Evolutionary conservation across 1,140 invertebrate genomes (phyloP).

Genomic region (Zaprionus kolodkinae): DNA sequence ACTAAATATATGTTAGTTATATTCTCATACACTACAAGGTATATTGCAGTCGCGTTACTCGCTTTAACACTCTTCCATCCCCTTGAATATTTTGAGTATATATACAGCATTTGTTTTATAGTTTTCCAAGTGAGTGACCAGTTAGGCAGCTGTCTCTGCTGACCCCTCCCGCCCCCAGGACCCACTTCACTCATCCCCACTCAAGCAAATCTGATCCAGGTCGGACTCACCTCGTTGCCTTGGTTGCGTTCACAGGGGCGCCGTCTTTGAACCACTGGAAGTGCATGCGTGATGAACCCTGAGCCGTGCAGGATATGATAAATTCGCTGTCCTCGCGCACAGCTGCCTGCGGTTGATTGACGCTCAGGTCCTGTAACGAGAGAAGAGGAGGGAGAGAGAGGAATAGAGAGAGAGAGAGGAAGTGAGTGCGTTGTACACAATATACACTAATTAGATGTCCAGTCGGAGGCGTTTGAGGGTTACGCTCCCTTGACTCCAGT

Average conservation of each 20-base stretch:
- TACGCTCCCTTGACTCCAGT: conserved; percentile 27
- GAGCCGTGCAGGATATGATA: conserved; percentile 90
- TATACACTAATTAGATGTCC: conserved; percentile 67
- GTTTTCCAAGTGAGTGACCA: conserved; percentile 21
- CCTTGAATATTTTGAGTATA: too few species aligned
- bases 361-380: conserved; percentile 85
- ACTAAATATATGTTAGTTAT: too few species aligned
- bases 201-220: neutral
- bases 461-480: conserved; percentile 11
- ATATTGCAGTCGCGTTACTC: neutral
- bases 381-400: neutral
- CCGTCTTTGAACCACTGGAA: conserved; percentile 93
- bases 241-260: conserved; percentile 89
- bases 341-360: conserved; percentile 86
- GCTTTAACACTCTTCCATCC: too few species aligned
- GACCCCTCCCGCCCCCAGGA: too few species aligned
- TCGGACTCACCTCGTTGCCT: conserved; percentile 87
- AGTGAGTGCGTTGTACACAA: conserved; percentile 36
- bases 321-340: conserved; percentile 91
- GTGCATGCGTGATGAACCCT: conserved; percentile 89
- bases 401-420: neutral
- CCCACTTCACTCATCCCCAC: neutral
- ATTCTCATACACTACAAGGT: too few species aligned
- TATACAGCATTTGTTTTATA: conserved; percentile 14
- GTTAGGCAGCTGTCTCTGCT: conserved; percentile 13